A percentile compares a stretch with the other conserved stretches of the same genome.
Conservation (phyloP, 2,113 vertebrate species). For the Heterotis niloticus region DNA sequence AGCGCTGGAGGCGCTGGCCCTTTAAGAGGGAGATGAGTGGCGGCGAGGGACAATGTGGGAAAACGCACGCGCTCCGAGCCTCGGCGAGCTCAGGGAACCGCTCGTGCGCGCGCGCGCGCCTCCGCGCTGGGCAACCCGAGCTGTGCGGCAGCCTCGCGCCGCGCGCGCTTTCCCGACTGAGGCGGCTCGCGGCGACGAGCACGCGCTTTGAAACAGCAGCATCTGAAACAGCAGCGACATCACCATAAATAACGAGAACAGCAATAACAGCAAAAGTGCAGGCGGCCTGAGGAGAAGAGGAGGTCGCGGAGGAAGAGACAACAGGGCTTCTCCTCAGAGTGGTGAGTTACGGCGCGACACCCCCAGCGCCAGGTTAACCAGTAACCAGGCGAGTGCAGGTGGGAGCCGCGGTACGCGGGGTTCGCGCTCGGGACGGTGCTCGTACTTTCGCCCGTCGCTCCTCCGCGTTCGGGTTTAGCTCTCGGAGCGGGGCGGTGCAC, state of each 20-base stretch:
- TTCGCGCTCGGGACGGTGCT: too few species aligned
- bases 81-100: conserved; percentile 37
- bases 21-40: conserved; percentile 73
- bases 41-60: conserved; percentile 53
- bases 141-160: neutral
- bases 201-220: conserved; percentile 6
- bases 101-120: neutral
- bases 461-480: too few species aligned
- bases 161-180: neutral
- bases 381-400: too few species aligned
- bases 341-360: conserved; percentile 38
- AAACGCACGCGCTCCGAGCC: conserved; percentile 56
- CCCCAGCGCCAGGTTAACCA: neutral
- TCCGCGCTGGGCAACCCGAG: conserved; percentile 4
- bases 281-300: too few species aligned
- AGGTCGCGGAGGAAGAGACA: conserved; percentile 26
- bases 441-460: too few species aligned
- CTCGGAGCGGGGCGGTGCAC: too few species aligned
- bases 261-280: neutral
- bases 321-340: conserved; percentile 35
- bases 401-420: too few species aligned
- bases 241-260: neutral
- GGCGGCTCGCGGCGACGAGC: neutral
- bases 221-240: conserved; percentile 10
- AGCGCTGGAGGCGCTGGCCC: conserved; percentile 56